Base-by-base conservation (phyloP, 2,888 invertebrate genomes). In the Eristalinus sepulchralis region DNA sequence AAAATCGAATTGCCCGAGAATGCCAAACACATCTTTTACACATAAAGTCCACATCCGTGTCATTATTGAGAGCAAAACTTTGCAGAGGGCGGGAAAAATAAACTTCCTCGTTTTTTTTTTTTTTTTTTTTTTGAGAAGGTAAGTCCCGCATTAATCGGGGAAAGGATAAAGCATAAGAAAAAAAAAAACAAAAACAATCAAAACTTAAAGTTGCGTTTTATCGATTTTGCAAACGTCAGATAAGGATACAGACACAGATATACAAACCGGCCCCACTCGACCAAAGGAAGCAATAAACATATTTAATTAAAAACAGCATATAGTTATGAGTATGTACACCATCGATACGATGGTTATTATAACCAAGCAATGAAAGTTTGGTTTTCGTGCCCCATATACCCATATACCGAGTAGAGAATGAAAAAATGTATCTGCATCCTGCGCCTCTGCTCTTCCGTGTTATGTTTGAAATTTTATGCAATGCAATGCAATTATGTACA, bases 351-450 rank as follows among this genome's bases (percentile, higher is more conserved):
- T 1, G 47, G 17, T 17, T 47, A 47, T 47, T 47, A 47, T 17
- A 47, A 17, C 6, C 17, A 47, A 47, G 47, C 47, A 47, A 47
- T 47, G 47, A 47, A 47, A 47, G 47, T 47, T 47, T n/a, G 75
- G 59, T 77, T 85, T 82, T 72, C 62, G 82, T 85, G 85, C 57
- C 85, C 85, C 85, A 85, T 68, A 82, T 81, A 72, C 67, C 59
- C 47, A 47, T 47, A 47, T 47, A 47, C 67, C 27, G 27, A 27
- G 27, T 5, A 27, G 27, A 3, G 27, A 5, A 27, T 3, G 34
- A 76, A 36, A 70, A 71, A 64, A 33, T 33, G 22, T n/a, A 31
- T 27, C 11, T 20, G 4, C 4, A 17, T n/a, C 55, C 22, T 31
- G 13, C n/a, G 6, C 62, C 53, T 47, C 47, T 27, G 27, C 27